Conservation (phyloP, 2,797 vertebrate genomes). For the Lithobates pipiens region DNA sequence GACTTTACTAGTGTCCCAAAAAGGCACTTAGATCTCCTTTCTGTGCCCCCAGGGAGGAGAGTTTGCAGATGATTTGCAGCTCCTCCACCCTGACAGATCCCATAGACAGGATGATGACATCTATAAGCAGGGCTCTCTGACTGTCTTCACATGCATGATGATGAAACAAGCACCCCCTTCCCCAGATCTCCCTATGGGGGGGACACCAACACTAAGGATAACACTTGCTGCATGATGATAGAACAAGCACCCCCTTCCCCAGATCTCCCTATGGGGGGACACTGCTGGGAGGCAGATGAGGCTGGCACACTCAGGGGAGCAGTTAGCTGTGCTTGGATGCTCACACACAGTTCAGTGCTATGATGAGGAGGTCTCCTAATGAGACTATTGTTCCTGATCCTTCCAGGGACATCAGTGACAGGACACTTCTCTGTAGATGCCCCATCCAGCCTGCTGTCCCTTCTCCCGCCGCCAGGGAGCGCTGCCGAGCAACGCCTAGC, state of each 20-base stretch:
- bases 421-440: too few species aligned
- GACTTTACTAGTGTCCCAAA: too few species aligned
- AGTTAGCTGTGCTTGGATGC: not conserved
- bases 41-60: too few species aligned
- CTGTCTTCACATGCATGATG: conserved; percentile 17
- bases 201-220: too few species aligned
- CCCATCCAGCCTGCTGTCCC: too few species aligned
- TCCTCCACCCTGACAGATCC: conserved; percentile 36
- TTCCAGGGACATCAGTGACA: not conserved
- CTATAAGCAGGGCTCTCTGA: not conserved
- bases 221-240: conserved; percentile 15
- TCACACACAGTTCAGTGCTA: not conserved
- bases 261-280: conserved; percentile 9
- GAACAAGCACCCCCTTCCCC: not conserved
- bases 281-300: conserved; percentile 26
- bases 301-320: conserved; percentile 35
- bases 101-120: conserved; percentile 15
- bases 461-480: conserved; percentile 29
- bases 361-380: not conserved
- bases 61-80: not conserved
- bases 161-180: conserved; percentile 6
- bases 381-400: not conserved
- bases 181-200: too few species aligned
- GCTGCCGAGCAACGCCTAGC: conserved; percentile 28
- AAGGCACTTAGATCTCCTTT: too few species aligned